A percentile compares a stretch with the other conserved stretches of the same genome.
Evolutionary conservation across 2,797 vertebrate species (phyloP).

Genomic region (Pelodytes ibericus): DNA sequence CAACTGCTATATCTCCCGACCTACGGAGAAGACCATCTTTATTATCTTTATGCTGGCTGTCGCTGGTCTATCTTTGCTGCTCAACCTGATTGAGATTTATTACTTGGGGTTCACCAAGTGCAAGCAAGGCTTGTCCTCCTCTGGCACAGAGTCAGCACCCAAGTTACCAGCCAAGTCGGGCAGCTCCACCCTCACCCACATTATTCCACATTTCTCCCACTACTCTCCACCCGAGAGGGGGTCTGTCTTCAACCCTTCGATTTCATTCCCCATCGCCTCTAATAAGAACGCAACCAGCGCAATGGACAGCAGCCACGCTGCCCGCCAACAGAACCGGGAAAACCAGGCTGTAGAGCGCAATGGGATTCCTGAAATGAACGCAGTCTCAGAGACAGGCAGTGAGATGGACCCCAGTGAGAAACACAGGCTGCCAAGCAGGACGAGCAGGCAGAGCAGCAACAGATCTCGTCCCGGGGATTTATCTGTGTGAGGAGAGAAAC

Average conservation of each 20-base stretch:
- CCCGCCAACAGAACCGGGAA: slow-evolving; percentile 80
- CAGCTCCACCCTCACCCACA: slow-evolving; percentile 65
- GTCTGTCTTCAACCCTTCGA: slow-evolving; percentile 68
- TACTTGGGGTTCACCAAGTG: slow-evolving; percentile 84
- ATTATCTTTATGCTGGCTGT: slow-evolving; percentile 88
- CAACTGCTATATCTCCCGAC: slow-evolving; percentile 88
- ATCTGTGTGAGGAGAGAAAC: slow-evolving; percentile 68
- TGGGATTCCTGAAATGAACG: slow-evolving; percentile 67
- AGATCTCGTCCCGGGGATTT: slow-evolving; percentile 77
- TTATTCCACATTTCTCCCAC: slow-evolving; percentile 72
- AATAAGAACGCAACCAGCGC: slow-evolving; percentile 70
- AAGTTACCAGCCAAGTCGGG: background rate
- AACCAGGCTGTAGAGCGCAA: slow-evolving; percentile 79
- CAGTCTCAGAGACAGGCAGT: slow-evolving; percentile 42
- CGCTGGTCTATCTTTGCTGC: slow-evolving; percentile 83
- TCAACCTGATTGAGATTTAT: slow-evolving; percentile 88
- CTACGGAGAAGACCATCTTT: slow-evolving; percentile 89
- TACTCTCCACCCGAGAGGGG: slow-evolving; percentile 62
- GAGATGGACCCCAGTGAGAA: slow-evolving; percentile 58
- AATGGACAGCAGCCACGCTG: slow-evolving; percentile 70
- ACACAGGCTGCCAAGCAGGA: slow-evolving; percentile 73
- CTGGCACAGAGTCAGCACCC: slow-evolving; percentile 17
- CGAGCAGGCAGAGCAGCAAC: slow-evolving; percentile 78
- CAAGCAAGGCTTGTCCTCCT: slow-evolving; percentile 71
- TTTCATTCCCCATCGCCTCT: slow-evolving; percentile 68